Conservation (phyloP, 2,888 invertebrate genomes). For the Oscheius sp. region DNA sequence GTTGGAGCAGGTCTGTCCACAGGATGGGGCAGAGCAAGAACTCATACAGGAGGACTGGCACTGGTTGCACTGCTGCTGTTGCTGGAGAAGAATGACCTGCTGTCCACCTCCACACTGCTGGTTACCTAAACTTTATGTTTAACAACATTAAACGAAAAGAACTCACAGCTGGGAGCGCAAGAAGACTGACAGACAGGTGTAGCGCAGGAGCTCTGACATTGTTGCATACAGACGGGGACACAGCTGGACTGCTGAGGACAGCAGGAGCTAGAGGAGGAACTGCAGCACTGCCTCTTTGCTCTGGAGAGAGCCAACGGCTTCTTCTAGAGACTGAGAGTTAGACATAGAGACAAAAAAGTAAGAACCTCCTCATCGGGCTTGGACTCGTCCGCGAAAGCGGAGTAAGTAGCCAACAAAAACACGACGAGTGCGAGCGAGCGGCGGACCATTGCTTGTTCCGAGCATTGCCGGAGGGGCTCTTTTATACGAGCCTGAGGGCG, state of each 20-base stretch:
- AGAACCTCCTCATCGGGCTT: conserved; percentile 24
- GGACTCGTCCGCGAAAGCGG: conserved; percentile 30
- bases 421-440: conserved; percentile 33
- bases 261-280: conserved; percentile 56
- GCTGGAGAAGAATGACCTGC: conserved; percentile 32
- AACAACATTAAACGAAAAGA: no score
- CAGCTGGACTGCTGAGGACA: conserved; percentile 47
- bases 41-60: conserved; percentile 51
- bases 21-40: conserved; percentile 54
- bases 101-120: conserved; percentile 25
- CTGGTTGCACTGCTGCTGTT: conserved; percentile 56
- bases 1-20: conserved; percentile 52
- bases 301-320: conserved; percentile 44
- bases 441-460: conserved; percentile 36
- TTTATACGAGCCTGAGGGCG: conserved; percentile 8
- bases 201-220: conserved; percentile 57
- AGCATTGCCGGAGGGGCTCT: conserved; percentile 33
- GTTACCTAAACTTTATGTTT: neutral
- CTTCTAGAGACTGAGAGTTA: neutral
- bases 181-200: conserved; percentile 47
- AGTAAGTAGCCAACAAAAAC: conserved; percentile 27
- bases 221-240: conserved; percentile 60
- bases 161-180: conserved; percentile 54
- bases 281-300: conserved; percentile 62
- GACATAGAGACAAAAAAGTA: neutral